Evolutionary conservation across 2,888 invertebrate species (phyloP), one percentile per base, ranked within the genome.

Genomic region (Micropterix aruncella): DNA sequence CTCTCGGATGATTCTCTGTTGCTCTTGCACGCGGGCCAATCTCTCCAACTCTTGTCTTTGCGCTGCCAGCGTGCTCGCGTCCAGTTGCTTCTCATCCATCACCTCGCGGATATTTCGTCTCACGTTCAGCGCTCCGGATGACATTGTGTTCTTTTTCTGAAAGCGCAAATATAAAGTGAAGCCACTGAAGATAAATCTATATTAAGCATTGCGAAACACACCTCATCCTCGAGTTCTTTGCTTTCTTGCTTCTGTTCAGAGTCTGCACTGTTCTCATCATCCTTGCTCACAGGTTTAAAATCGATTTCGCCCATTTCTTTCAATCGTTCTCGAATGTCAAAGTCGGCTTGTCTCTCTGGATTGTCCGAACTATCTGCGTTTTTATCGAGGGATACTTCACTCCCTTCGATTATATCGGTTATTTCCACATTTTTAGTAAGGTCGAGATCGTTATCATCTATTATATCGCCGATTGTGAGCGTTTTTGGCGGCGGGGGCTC

Each of bases 41-140:
- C 90, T 75, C 63, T 95, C 94, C 51, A 88, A 84, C 69, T 96
- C 95, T 60, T 91, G 92, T 19, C 90, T 72, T 61, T 95, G 95
- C 1, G 96, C 96, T 17, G 85, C 84, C 44, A 93, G 65, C 2
- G 95, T 96, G 12, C 90, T 87, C 49, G 89, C 89, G 59, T 95
- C 95, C 49, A 96, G 65, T 58, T 94, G 89, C 49, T 87, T 88
- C 56, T 93, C 93, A 57, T 89, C 87, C 80, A 94, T 84, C 5
- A 95, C 93, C 66, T 94, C 92, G 45, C 94, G 77, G 53, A 92
- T 92, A 58, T 92, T 92, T 48, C 87, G 77, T 37, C 92, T 73
- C 57, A 90, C 75, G 61, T 84, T 85, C 14, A 75, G 55, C 52
- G 71, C 65, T 56, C 60, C 67, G 9, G 61, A 49, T 48, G 66